These are phyloP conservation scores for Mya arenaria DNA, from an alignment of 1,140 invertebrate species.

Conservation along the genomic window DNA sequence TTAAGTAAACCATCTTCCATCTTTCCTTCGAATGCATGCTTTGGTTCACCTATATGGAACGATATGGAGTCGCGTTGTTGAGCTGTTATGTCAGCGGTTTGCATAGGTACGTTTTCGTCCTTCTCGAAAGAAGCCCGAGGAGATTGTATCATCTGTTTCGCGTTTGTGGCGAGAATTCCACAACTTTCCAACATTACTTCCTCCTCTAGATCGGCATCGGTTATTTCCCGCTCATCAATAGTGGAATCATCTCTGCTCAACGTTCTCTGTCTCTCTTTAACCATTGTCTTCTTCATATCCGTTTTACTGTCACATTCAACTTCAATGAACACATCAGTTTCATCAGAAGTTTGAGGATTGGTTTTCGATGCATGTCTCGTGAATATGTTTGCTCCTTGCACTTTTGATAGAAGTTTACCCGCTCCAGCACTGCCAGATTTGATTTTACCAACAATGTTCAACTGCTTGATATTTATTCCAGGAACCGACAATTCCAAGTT, in stretches of 20 bases:
- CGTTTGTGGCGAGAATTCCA: slow-evolving; percentile 70
- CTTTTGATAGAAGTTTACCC: slow-evolving; percentile 39
- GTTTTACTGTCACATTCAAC: background rate
- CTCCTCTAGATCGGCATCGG: slow-evolving; percentile 40
- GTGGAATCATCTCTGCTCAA: slow-evolving; percentile 45
- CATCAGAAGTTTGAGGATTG: background rate
- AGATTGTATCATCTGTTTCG: slow-evolving; percentile 54
- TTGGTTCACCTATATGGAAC: too few species aligned
- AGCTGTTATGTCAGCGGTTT: too few species aligned
- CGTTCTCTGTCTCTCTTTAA: background rate
- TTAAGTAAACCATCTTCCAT: too few species aligned
- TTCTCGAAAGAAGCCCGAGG: slow-evolving; percentile 34
- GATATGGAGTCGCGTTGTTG: too few species aligned
- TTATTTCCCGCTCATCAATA: slow-evolving; percentile 28
- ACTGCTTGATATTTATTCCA: slow-evolving; percentile 33
- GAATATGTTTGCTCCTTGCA: slow-evolving; percentile 46
- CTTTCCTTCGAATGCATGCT: too few species aligned
- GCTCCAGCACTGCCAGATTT: slow-evolving; percentile 38
- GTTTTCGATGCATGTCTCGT: background rate
- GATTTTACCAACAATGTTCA: slow-evolving; percentile 39
- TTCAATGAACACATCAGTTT: slow-evolving; percentile 7
- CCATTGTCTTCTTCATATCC: background rate
- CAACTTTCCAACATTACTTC: slow-evolving; percentile 71
- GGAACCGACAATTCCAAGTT: slow-evolving; percentile 21
- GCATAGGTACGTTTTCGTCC: background rate